Conservation (phyloP, 2,888 invertebrate species). For the Tachina fera region DNA sequence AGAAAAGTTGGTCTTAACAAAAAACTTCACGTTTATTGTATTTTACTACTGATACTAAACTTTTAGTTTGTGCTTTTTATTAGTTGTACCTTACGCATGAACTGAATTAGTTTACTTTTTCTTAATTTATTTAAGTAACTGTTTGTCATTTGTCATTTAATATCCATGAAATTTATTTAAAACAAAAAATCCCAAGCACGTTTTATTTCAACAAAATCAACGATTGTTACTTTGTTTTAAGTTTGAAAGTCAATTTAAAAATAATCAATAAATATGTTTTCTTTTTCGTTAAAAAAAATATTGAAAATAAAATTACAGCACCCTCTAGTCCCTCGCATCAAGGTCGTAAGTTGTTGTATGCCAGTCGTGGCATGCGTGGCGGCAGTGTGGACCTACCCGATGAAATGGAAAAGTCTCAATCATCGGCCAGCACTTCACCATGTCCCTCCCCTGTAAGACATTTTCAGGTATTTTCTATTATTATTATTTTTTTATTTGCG, state of each 20-base stretch:
- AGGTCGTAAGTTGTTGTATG: constrained; percentile 89
- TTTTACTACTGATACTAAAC: not conserved
- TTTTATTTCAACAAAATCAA: constrained; percentile 44
- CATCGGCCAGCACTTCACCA: constrained; percentile 96
- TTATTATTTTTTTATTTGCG: constrained; percentile 1
- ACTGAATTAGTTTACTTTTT: not conserved
- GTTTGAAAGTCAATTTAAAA: not conserved
- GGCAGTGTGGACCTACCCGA: constrained; percentile 97
- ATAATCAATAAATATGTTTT: constrained; percentile 37
- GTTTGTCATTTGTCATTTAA: constrained; percentile 1
- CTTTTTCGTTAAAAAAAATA: not conserved
- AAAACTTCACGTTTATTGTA: not conserved
- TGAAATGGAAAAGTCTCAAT: constrained; percentile 94
- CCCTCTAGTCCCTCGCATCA: constrained; percentile 96
- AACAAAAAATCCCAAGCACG: constrained; percentile 47
- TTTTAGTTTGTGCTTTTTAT: not conserved
- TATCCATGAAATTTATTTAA: not conserved
- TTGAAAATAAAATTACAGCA: constrained; percentile 84
- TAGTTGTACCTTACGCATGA: constrained; percentile 41
- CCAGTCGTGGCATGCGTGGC: constrained; percentile 91
- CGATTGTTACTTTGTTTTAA: not conserved
- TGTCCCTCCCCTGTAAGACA: constrained; percentile 93
- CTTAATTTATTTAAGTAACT: not conserved
- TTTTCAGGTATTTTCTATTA: constrained; percentile 81
- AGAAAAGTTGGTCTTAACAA: not conserved